Base-by-base conservation (phyloP, 2,888 invertebrate genomes). In the Drosophila monieri region DNA sequence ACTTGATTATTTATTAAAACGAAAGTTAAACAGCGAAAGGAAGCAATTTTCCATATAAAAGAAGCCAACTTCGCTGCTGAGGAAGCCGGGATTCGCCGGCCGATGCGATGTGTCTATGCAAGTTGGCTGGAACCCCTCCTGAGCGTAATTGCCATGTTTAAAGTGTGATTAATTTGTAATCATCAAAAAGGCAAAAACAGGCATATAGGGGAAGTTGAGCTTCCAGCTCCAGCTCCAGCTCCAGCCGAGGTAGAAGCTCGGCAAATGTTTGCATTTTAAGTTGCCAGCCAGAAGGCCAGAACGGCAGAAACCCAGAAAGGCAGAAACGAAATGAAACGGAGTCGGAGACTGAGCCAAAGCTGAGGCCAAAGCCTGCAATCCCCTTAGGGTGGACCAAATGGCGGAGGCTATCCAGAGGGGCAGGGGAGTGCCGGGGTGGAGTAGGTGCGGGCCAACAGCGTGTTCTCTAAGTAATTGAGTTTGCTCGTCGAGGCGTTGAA, bases 121-220 rank as follows among this genome's bases (percentile, higher is more conserved):
- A 64, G 51, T 62, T 60, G 49, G 49, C 8, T 49, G 73, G 62
- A 65, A 70, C 71, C 71, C 39, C 57, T 60, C 57, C 60, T 30
- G 57, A 47, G 72, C 76, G 80, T 85, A 85, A 85, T 85, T 85
- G 85, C 83, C 85, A 85, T 85, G 85, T 85, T 85, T 85, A 84
- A 85, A 85, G 84, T 85, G 84, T 85, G 84, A 85, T 85, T 85
- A 85, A 85, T 85, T 85, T 85, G 84, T 85, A 84, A 84, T 84
- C 84, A 84, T 85, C 83, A 80, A 80, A 69, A 78, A 85, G 78
- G 81, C 80, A 80, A 78, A 78, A 76, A 74, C 59, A 66, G 48
- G 30, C 57, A 64, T 46, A 23, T 43, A 41, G 53, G 43, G 32
- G 35, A 48, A 46, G 23, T 41, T 49, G 14, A 1, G 47, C n/a